Conservation (phyloP, 1,140 invertebrate species). For the Linepithema humile region DNA sequence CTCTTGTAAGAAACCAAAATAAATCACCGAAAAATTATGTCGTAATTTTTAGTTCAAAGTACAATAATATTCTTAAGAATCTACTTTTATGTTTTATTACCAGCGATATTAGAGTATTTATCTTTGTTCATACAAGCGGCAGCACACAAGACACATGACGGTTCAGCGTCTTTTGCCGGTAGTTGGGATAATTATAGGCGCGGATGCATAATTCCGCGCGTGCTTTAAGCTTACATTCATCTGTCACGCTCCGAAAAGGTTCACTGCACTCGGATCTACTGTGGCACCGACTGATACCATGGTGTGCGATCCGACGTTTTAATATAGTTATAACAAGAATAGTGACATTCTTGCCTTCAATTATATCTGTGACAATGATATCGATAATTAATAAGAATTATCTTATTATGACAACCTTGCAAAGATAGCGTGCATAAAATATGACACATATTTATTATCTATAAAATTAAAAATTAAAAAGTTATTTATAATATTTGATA, state of each 20-base stretch:
- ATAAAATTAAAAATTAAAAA: too few relatives aligned
- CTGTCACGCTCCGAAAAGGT: constrained; percentile 69
- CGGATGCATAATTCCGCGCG: constrained; percentile 62
- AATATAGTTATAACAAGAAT: neutral
- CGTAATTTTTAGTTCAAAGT: too few relatives aligned
- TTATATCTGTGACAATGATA: neutral
- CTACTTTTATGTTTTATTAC: neutral
- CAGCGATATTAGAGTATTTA: neutral
- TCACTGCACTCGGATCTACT: constrained; percentile 61
- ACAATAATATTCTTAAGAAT: neutral
- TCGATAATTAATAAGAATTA: neutral
- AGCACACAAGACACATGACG: neutral
- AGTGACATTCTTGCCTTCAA: neutral
- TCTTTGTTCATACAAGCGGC: neutral
- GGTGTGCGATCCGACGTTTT: neutral
- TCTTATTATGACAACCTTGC: neutral
- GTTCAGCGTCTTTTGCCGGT: constrained; percentile 6
- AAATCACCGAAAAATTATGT: neutral
- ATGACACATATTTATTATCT: too few relatives aligned
- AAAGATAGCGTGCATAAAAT: too few relatives aligned
- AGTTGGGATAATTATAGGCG: constrained; percentile 66
- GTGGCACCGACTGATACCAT: constrained; percentile 43
- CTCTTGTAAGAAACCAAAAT: neutral
- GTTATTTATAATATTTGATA: too few relatives aligned
- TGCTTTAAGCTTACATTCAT: constrained; percentile 66